These are phyloP conservation scores for Chrysina gloriosa DNA, from an alignment of 2,888 invertebrate species.

Conservation along the genomic window DNA sequence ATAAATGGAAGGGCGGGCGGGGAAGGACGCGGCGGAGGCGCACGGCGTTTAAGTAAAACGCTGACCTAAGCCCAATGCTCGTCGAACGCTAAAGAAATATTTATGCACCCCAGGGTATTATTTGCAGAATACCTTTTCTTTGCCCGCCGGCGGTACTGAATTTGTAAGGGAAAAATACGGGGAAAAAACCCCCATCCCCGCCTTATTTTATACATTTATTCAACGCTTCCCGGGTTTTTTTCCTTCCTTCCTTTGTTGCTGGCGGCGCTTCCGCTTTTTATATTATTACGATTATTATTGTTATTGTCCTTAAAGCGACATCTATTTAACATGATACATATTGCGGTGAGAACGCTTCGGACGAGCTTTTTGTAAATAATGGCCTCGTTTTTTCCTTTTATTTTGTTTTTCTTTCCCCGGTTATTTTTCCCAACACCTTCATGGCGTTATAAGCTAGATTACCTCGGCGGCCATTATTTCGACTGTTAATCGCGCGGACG, in stretches of 20 bases:
- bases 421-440: conserved; percentile 37
- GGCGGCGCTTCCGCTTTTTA: not conserved
- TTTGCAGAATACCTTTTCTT: conserved; percentile 43
- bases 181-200: conserved; percentile 3
- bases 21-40: not conserved
- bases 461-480: conserved; percentile 46
- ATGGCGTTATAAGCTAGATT: conserved; percentile 45
- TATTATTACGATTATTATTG: conserved; percentile 24
- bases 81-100: conserved; percentile 42
- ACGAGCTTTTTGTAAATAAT: conserved; percentile 28
- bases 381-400: conserved; percentile 8
- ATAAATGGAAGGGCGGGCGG: not conserved
- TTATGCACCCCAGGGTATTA: conserved; percentile 45
- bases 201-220: conserved; percentile 32
- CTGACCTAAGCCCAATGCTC: conserved; percentile 42
- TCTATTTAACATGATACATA: conserved; percentile 20
- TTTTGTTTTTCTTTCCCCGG: not conserved
- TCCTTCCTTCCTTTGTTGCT: not conserved
- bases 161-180: conserved; percentile 29
- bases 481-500: conserved; percentile 44
- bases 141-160: conserved; percentile 37
- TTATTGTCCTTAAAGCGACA: conserved; percentile 20
- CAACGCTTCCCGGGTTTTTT: not conserved
- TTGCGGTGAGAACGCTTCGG: conserved; percentile 9
- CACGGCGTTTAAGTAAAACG: conserved; percentile 39